These are phyloP conservation scores for Anodontia alba DNA, from an alignment of 2,888 invertebrate genomes.

Conservation along the genomic window DNA sequence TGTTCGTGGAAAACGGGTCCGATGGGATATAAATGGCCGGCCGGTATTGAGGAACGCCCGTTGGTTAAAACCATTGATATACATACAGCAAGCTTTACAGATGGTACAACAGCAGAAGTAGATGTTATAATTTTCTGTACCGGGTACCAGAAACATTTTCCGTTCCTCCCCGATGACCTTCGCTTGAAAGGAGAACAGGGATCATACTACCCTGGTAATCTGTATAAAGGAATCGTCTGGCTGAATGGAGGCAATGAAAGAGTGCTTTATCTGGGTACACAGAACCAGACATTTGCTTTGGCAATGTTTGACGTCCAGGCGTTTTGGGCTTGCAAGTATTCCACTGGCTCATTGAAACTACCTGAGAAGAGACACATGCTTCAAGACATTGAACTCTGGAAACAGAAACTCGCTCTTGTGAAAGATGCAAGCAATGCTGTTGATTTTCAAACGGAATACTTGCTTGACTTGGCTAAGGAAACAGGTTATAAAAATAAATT, in stretches of 20 bases:
- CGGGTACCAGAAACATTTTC: conserved; percentile 26
- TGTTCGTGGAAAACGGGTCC: conserved; percentile 44
- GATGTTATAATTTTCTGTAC: conserved; percentile 46
- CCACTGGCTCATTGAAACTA: not conserved
- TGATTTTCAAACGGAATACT: conserved; percentile 46
- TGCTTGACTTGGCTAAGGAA: conserved; percentile 37
- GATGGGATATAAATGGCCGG: conserved; percentile 55
- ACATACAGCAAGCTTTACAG: conserved; percentile 44
- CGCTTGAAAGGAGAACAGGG: not conserved
- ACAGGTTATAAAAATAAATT: conserved; percentile 20
- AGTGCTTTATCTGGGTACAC: conserved; percentile 45
- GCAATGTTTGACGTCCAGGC: conserved; percentile 59
- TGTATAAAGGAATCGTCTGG: conserved; percentile 38
- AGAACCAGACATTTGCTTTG: conserved; percentile 51
- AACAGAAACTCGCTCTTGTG: conserved; percentile 9
- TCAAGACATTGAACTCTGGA: conserved; percentile 32
- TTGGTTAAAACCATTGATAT: conserved; percentile 31
- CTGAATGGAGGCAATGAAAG: conserved; percentile 43
- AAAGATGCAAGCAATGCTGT: conserved; percentile 43
- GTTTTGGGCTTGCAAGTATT: conserved; percentile 46
- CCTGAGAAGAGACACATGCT: conserved; percentile 27
- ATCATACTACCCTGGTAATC: conserved; percentile 12
- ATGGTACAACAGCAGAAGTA: conserved; percentile 44
- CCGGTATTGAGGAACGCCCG: conserved; percentile 48
- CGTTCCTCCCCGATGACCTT: conserved; percentile 17